Base-by-base conservation (phyloP, 2,113 vertebrate genomes). In the Gavialis gangeticus region DNA sequence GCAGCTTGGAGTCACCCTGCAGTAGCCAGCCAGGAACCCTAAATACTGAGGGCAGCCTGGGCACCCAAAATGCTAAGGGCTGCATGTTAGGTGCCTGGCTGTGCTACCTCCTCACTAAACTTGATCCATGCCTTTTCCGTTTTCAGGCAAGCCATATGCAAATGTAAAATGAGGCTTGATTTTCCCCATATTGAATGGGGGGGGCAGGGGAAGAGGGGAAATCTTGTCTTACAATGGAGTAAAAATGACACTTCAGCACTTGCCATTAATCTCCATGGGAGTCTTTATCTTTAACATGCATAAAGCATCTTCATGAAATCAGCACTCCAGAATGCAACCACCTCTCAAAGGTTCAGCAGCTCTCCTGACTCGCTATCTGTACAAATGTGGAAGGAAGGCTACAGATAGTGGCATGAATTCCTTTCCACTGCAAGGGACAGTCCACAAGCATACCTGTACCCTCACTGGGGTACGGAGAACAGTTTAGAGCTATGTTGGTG, bases 181-280 rank as follows among this genome's bases (percentile, higher is more conserved):
- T 46, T 46, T 9, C 46, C 46, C 46, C 46, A 46, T 46, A 46
- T 46, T 46, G 46, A 46, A 46, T 46, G 6, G 46, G 46, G 46
- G 46, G n/a, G n/a, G n/a, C n/a, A 9, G 46, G 8, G 46, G 46
- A 2, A 2, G 46, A 9, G 46, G 46, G 46, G 46, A 9, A 46
- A 46, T 46, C 9, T 46, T 46, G 6, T 46, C 46, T 46, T 46
- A 46, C 46, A 46, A 46, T 46, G 7, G 9, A 46, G 46, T 46
- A 46, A 46, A 46, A 46, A 46, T 7, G 9, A 7, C 9, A 46
- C 46, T 30, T 2, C 54, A 85, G 82, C 18, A 54, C 13, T 3
- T 0, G 0, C 54, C 12, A 46, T 46, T 46, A 46, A 46, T 46
- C 46, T 46, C 46, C 46, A 46, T 46, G 46, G 46, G 46, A 46